Base-by-base conservation (phyloP, 2,797 vertebrate genomes). In the Epinephelus coioides region DNA sequence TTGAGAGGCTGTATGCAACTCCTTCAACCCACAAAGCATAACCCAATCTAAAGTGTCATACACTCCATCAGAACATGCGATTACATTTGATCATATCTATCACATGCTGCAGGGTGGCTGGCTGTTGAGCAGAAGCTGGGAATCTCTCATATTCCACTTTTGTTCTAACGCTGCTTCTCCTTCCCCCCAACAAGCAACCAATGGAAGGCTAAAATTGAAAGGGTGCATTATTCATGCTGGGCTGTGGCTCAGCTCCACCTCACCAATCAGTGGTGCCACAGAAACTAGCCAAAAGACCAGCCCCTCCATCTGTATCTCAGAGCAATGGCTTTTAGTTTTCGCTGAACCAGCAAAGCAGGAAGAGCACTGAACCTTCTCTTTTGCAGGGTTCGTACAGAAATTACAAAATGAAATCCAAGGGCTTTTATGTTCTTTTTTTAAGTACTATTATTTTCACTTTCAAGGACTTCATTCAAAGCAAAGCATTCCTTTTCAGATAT, bases 41-140 rank as follows among this genome's bases (percentile, higher is more conserved):
- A 46, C 50, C 23, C 40, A 61, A 73, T 74, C 44, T 27, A 75
- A 47, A 73, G 50, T 47, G 65, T 27, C 54, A 72, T 49, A 18
- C 27, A 34, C 2, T 64, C 34, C 7, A 74, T 73, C 43, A 79
- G 54, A 60, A 34, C 34, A 34, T 18, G 67, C 25, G 17, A 70
- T 64, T n/a, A 49, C 23, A 44, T 67, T 56, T 30, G 25, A 76
- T 67, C 50, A 62, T 57, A 46, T 51, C 65, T 63, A 21, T 71
- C 54, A 19, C 7, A 10, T 23, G 50, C 19, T 23, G 27, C 54
- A 44, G 5, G 11, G 25, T 19, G n/a, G 63, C 14, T 13, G 46
- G 13, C 47, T 56, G 4, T 64, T 34, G 21, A 59, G 49, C 19
- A 53, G 30, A 23, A 57, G 17, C 17, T 9, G 17, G 15, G 8